Percentiles rank a stretch among this genome's conserved stretches.
Conservation (phyloP, 2,797 vertebrate genomes). For the Lutjanus argentimaculatus region DNA sequence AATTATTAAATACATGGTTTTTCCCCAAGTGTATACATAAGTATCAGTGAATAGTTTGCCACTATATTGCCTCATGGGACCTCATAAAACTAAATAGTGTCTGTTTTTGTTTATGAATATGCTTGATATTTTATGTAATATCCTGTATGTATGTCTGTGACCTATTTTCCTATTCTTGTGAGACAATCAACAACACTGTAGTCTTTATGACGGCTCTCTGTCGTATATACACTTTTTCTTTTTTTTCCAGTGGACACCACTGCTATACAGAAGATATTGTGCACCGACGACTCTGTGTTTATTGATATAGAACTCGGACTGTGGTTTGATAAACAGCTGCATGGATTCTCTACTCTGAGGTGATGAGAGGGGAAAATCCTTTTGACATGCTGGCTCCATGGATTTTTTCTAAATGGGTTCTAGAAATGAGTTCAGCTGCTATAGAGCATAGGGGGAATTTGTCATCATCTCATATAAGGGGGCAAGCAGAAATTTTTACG, state of each 20-base stretch:
- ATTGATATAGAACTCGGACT: slow-evolving; percentile 55
- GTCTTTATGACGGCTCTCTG: slow-evolving; percentile 10
- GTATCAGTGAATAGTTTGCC: not conserved
- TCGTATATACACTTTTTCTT: slow-evolving; percentile 22
- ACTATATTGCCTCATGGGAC: not conserved
- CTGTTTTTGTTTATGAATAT: slow-evolving; percentile 33
- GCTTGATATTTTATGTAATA: slow-evolving; percentile 14
- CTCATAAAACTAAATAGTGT: slow-evolving; percentile 14
- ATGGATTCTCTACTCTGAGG: slow-evolving; percentile 59
- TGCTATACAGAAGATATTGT: slow-evolving; percentile 56
- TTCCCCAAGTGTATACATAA: too few species aligned
- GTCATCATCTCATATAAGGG: slow-evolving; percentile 46
- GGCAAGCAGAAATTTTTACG: slow-evolving; percentile 46
- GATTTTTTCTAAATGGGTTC: slow-evolving; percentile 65
- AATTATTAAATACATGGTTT: too few species aligned
- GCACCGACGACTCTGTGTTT: slow-evolving; percentile 49
- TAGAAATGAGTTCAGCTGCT: slow-evolving; percentile 66
- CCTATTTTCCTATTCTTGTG: slow-evolving; percentile 37
- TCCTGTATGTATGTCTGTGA: slow-evolving; percentile 15
- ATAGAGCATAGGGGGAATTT: slow-evolving; percentile 40
- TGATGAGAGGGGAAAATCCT: slow-evolving; percentile 69
- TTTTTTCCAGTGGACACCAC: slow-evolving; percentile 14
- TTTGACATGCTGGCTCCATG: slow-evolving; percentile 63
- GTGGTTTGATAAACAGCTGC: slow-evolving; percentile 67
- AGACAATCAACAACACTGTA: slow-evolving; percentile 10